A percentile compares a stretch with the other conserved stretches of the same genome.
These are phyloP conservation scores for Petrocephalus microphthalmus DNA, from an alignment of 2,113 vertebrate species.

Conservation along the genomic window DNA sequence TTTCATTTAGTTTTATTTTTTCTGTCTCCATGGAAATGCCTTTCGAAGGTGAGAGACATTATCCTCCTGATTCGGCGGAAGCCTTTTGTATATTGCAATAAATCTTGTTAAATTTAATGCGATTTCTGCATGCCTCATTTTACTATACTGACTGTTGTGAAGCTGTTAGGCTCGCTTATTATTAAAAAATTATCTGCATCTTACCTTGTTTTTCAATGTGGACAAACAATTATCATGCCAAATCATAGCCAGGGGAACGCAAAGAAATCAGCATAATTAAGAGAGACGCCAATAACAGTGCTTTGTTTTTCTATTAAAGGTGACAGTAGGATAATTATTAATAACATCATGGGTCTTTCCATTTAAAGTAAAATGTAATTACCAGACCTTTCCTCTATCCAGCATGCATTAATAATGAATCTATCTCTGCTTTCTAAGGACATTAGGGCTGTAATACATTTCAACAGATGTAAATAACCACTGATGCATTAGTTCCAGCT, in stretches of 20 bases:
- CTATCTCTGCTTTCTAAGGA: neutral
- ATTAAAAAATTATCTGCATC: neutral
- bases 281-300: neutral
- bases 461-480: neutral
- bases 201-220: neutral
- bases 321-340: neutral
- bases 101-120: neutral
- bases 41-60: slow-evolving; percentile 13
- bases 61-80: slow-evolving; percentile 4
- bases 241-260: neutral
- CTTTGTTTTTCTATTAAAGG: neutral
- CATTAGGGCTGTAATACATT: neutral
- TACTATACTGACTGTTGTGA: neutral
- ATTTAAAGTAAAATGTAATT: neutral
- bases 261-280: neutral
- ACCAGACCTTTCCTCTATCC: neutral
- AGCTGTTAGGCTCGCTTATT: neutral
- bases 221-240: neutral
- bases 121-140: neutral
- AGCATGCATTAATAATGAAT: slow-evolving; percentile 4
- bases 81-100: neutral
- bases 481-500: neutral
- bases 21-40: slow-evolving; percentile 12
- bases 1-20: neutral
- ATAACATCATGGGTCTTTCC: slow-evolving; percentile 1